Conservation (phyloP, 2,888 invertebrate species). For the Brachyptera risi region DNA sequence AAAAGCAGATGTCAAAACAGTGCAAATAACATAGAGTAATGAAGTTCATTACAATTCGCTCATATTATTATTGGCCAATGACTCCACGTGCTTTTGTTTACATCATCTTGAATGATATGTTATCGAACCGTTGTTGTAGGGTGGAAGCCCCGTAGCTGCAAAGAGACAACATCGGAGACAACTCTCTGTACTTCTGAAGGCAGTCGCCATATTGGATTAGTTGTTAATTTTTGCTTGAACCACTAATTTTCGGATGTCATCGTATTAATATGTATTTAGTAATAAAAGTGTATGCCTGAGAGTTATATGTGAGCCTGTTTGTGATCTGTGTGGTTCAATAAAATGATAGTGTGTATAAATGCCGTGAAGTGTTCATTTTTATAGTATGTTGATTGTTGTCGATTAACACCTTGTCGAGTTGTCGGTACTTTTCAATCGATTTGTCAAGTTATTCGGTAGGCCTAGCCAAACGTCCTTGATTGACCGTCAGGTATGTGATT, state of each 20-base stretch:
- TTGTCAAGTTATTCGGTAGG: constrained; percentile 55
- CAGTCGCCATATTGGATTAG: constrained; percentile 60
- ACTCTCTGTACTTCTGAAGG: too few relatives aligned
- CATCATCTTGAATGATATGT: constrained; percentile 12
- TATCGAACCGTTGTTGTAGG: constrained; percentile 34
- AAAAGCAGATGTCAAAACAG: too few relatives aligned
- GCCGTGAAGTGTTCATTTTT: too few relatives aligned
- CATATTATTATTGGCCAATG: too few relatives aligned
- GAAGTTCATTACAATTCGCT: too few relatives aligned
- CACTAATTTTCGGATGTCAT: constrained; percentile 41
- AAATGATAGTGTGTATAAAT: too few relatives aligned
- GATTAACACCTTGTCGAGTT: constrained; percentile 39
- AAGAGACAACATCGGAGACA: too few relatives aligned
- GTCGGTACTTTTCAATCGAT: constrained; percentile 47
- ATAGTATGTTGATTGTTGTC: too few relatives aligned
- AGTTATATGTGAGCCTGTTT: too few relatives aligned
- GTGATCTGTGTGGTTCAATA: too few relatives aligned
- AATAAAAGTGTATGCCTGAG: constrained; percentile 42
- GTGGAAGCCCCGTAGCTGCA: constrained; percentile 35
- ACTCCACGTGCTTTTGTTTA: neutral
- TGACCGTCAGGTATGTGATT: constrained; percentile 49
- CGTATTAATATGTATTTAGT: too few relatives aligned
- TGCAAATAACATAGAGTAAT: too few relatives aligned
- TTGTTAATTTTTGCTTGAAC: constrained; percentile 54
- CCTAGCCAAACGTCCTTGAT: constrained; percentile 45